These are phyloP conservation scores for Cotesia glomerata DNA, from an alignment of 1,140 invertebrate genomes.

Conservation along the genomic window DNA sequence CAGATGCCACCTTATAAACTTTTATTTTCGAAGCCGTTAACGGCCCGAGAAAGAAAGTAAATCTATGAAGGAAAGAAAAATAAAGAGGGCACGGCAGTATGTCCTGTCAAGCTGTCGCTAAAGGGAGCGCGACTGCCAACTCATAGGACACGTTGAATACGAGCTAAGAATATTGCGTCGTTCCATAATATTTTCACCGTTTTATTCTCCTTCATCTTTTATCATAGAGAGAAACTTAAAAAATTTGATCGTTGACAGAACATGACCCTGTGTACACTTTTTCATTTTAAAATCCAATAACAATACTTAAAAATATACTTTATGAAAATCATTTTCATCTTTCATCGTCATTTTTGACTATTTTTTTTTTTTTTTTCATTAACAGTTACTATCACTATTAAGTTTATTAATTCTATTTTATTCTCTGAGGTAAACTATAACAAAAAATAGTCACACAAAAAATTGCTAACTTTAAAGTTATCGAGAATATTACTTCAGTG, in stretches of 20 bases:
- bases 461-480: too few relatives aligned
- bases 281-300: too few relatives aligned
- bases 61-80: background rate
- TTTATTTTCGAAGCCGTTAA: conserved; percentile 47
- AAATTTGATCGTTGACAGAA: too few relatives aligned
- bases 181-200: conserved; percentile 38
- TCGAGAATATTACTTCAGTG: too few relatives aligned
- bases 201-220: background rate
- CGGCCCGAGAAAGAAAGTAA: background rate
- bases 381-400: background rate
- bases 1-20: conserved; percentile 49
- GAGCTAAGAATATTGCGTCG: conserved; percentile 56
- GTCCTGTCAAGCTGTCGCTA: conserved; percentile 62
- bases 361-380: too few relatives aligned
- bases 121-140: conserved; percentile 56
- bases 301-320: too few relatives aligned
- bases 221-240: background rate
- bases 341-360: too few relatives aligned
- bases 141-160: conserved; percentile 60
- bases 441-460: too few relatives aligned
- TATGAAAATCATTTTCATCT: too few relatives aligned
- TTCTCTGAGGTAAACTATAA: too few relatives aligned
- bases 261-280: too few relatives aligned
- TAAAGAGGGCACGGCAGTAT: conserved; percentile 44
- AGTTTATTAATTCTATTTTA: too few relatives aligned